phyloP scores from a whole-genome alignment of 2,888 invertebrate genomes.

The Lordiphosa fenestrarum region DNA sequence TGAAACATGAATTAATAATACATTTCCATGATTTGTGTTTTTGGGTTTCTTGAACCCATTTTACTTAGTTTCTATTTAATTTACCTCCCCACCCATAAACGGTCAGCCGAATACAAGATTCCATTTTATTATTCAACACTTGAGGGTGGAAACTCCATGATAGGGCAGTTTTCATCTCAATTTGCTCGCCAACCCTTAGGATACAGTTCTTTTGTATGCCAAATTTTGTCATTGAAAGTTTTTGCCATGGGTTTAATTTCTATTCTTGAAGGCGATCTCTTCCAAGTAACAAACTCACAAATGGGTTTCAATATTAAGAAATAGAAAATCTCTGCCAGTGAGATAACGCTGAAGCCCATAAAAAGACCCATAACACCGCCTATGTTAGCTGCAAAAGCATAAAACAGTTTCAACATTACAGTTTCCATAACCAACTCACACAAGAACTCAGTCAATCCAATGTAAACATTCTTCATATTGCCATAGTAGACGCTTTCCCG shows the following conservation, averaged over 20 bases:
- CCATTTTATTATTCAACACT: too few species aligned
- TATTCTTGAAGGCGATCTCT: constrained; percentile 9
- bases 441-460: constrained; percentile 90
- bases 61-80: too few species aligned
- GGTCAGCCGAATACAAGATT: too few species aligned
- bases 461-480: constrained; percentile 87
- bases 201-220: constrained; percentile 49
- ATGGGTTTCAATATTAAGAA: constrained; percentile 84
- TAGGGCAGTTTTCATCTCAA: neutral
- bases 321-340: constrained; percentile 88
- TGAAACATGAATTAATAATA: too few species aligned
- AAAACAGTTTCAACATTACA: too few species aligned
- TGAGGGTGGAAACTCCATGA: constrained; percentile 1
- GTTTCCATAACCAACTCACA: constrained; percentile 82
- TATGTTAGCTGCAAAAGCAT: constrained; percentile 85
- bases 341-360: constrained; percentile 89
- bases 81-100: too few species aligned
- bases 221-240: constrained; percentile 17
- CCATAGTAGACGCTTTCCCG: constrained; percentile 87
- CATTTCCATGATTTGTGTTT: too few species aligned
- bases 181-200: constrained; percentile 43
- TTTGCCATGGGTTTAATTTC: neutral
- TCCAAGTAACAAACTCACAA: constrained; percentile 68
- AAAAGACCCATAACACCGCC: constrained; percentile 90
- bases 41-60: too few species aligned